Evolutionary conservation across 1,140 invertebrate genomes (phyloP), one percentile per base, ranked within the genome.

Genomic region (Brachionus manjavacas): DNA sequence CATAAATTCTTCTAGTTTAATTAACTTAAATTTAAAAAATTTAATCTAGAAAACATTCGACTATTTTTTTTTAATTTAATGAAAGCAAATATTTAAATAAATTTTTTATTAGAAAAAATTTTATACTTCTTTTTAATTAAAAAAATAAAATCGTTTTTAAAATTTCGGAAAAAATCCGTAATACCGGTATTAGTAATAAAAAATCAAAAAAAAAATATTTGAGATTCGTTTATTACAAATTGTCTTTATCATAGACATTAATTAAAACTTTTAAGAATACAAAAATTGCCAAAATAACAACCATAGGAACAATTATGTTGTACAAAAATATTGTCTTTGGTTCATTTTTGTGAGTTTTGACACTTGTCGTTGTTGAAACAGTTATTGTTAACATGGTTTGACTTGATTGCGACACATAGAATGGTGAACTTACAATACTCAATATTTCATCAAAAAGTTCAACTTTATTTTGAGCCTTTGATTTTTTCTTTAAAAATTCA

Each of bases 281-380:
- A 76, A 76, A 76, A 25, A 76, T 28, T 9, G 72, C 41, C 9
- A 76, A 23, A 25, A 76, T 76, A 46, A 49, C 12, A 1, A 25
- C 72, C 9, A 76, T 28, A 12, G 72, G 72, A 9, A 52, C 46
- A 46, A 76, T 49, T 9, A 76, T 25, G 52, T 76, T 23, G 20
- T 46, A 76, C 25, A 76, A 76, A 49, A 76, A 76, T 49, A 76
- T 76, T 76, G 72, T 76, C 46, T 76, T 76, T 25, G 16, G 16
- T 23, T 49, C 16, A 25, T 25, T 25, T 76, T 76, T 46, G 14
- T 39, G 20, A 49, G 20, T 20, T 3, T 28, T 49, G 12, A 12
- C 12, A 25, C 7, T 7, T 28, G 12, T 46, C 14, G 20, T 28
- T 23, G 16, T 3, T 14, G 23, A 28, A 12, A n/a, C 6, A 41